Base-by-base conservation (phyloP, 1,140 invertebrate species). In the Hyles euphorbiae region DNA sequence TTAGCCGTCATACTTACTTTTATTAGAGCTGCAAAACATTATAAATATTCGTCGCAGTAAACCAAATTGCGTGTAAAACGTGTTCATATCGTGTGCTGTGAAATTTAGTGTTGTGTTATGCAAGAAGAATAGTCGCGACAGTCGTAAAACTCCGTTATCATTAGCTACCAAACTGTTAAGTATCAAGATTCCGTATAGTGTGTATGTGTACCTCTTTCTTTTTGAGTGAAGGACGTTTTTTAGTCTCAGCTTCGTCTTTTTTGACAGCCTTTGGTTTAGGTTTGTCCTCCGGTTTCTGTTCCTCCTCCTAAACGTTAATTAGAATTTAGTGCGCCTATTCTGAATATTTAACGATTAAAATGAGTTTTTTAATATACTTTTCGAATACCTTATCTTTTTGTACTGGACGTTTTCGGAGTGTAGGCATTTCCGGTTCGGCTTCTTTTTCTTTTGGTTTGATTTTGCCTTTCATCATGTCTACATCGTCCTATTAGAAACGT, bases 151-250 rank as follows among this genome's bases (percentile, higher is more conserved):
- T 36, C 52, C 43, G 11, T 58, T 54, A 53, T 60, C 22, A 43
- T 32, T 58, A 48, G 34, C 60, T 53, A 53, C 53, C 60, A 67
- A 70, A 70, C 57, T 64, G 63, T 68, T 67, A 70, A 49, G 60
- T 63, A 53, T 60, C 22, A 48, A 66, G 55, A 53, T 40, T 34
- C n/a, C 63, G 58, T 58, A 46, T n/a, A 57, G 60, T 54, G 55
- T 66, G 51, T 40, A 51, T 61, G 43, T 68, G 49, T 84, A 88
- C 84, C 84, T 88, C 81, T 72, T 84, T 83, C 53, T 86, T 72
- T 78, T 86, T 88, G 56, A 85, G 67, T 67, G 83, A 84, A 40
- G 81, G 74, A 45, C 82, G 86, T 74, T 88, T 88, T 78, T 86
- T 88, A 72, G 77, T 55, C 56, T 79, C 76, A 12, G 74, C 61